Evolutionary conservation across 1,140 invertebrate species (phyloP), one percentile per base, ranked within the genome.

Genomic region (Arctopsyche grandis): DNA sequence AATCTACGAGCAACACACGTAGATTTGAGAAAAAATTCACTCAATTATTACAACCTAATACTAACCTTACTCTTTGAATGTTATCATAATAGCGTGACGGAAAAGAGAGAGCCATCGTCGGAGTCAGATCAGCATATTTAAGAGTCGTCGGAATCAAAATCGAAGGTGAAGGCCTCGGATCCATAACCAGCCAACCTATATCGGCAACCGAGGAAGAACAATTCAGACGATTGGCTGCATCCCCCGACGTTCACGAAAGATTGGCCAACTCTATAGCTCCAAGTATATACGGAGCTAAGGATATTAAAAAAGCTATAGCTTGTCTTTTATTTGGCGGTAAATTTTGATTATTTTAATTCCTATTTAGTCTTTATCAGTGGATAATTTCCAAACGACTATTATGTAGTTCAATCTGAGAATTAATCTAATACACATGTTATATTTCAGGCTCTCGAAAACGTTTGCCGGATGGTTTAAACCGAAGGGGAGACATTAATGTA

Each of bases 281-380:
- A 0, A 99, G 98, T 83, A 99, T 99, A 82, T 99, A 93, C 88
- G 99, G 99, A 0, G 94, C 93, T 63, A 84, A 91, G 9, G 98
- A 99, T 87, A 98, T 99, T 78, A 99, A 99, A 85, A 99, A 98
- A 89, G 96, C 98, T 0, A 97, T 99, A 44, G 95, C 97, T 24
- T 98, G 96, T 85, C 89, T 99, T 58, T 87, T 99, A 22, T 99
- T 99, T 90, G 97, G 97, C 83, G 98, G 96, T 86, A 82, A 78
- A 12, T 14, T 21, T 46, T 46, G 12, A 70, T 16, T 16, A 5
- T 70, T 38, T 70, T 4, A 76, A 58, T 52, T 52, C 5, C 56
- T 48, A 9, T 7, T n/a, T 21, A 58, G 5, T 46, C 5, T 12
- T 12, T 7, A 46, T 22, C 24, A 19, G 4, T 10, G 22, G 22